Conservation (phyloP, 2,888 invertebrate genomes). For the Acanthosepion esculentum region DNA sequence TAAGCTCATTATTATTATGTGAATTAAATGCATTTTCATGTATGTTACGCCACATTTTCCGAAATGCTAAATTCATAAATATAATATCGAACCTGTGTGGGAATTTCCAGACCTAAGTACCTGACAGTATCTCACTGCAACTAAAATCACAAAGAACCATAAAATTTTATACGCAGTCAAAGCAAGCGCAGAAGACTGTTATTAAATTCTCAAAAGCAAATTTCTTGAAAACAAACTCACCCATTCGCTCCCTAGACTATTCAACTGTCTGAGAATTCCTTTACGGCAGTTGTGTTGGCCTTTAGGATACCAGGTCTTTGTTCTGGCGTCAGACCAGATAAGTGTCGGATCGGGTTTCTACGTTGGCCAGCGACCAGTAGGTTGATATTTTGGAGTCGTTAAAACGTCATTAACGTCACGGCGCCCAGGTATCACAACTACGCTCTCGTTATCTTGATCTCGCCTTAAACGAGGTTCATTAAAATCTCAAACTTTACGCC, state of each 20-base stretch:
- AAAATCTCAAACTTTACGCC: slow-evolving; percentile 33
- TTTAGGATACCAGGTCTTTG: not conserved
- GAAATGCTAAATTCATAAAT: too few species aligned
- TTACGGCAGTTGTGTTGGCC: not conserved
- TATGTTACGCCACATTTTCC: too few species aligned
- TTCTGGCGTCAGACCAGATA: not conserved
- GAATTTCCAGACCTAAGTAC: too few species aligned
- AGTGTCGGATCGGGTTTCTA: not conserved
- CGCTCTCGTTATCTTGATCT: slow-evolving; percentile 11
- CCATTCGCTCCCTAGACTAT: not conserved
- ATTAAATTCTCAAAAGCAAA: slow-evolving; percentile 33
- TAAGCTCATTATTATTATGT: too few species aligned
- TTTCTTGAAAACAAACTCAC: not conserved
- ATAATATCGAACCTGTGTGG: too few species aligned
- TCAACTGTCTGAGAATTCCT: not conserved
- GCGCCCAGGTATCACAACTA: slow-evolving; percentile 20
- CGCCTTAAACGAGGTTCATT: not conserved
- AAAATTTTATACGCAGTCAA: not conserved
- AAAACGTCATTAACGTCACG: slow-evolving; percentile 33
- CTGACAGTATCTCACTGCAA: not conserved
- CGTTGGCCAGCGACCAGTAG: not conserved
- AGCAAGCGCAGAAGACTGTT: not conserved
- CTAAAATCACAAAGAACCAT: not conserved
- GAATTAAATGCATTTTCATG: too few species aligned
- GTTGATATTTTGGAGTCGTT: slow-evolving; percentile 22